phyloP scores from a whole-genome alignment of 1,140 invertebrate species.

The Drosophila persimilis region DNA sequence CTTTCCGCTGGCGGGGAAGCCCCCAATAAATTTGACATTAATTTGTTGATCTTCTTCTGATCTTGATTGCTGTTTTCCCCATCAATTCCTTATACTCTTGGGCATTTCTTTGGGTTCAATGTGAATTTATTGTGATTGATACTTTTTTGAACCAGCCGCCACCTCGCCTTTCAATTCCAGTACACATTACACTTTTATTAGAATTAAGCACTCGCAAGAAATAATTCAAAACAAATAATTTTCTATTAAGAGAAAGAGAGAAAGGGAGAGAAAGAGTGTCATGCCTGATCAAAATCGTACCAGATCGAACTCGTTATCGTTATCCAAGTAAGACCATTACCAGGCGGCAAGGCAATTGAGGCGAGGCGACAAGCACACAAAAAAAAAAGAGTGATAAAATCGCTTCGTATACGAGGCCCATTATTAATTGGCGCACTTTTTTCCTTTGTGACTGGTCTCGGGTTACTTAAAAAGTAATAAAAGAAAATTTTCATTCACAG shows the following conservation, averaged over 20 bases:
- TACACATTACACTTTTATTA: conserved; percentile 70
- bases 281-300: conserved; percentile 64
- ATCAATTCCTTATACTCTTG: conserved; percentile 2
- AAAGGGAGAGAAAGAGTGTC: conserved; percentile 17
- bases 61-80: conserved; percentile 19
- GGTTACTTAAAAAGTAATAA: conserved; percentile 59
- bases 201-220: conserved; percentile 52
- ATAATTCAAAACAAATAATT: conserved; percentile 77
- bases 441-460: conserved; percentile 41
- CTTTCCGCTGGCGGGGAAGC: conserved; percentile 29
- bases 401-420: conserved; percentile 11
- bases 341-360: conserved; percentile 44
- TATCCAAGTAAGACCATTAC: conserved; percentile 60
- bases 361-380: conserved; percentile 30
- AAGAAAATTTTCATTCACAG: conserved; percentile 23
- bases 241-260: conserved; percentile 64
- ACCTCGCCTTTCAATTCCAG: conserved; percentile 43
- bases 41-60: conserved; percentile 16
- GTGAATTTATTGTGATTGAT: conserved; percentile 54
- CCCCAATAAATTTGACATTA: conserved; percentile 7
- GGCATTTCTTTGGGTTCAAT: conserved; percentile 16
- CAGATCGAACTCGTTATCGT: conserved; percentile 77
- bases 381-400: conserved; percentile 52
- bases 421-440: conserved; percentile 65
- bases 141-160: conserved; percentile 35